Base-by-base conservation (phyloP, 2,113 vertebrate species). In the Tautogolabrus adspersus region DNA sequence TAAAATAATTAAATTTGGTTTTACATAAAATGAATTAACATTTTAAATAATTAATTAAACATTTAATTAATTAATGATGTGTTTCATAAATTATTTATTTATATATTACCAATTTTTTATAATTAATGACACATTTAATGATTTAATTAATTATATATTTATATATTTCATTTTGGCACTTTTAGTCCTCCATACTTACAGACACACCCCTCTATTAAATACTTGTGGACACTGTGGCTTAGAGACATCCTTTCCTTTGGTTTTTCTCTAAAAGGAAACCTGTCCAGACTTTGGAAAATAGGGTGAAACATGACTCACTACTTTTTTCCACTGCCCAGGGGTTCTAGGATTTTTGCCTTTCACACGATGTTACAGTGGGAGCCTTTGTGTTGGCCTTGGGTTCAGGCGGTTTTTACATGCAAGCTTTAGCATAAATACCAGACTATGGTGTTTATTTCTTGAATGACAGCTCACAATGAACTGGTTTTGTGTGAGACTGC, bases 231-330 rank as follows among this genome's bases (percentile, higher is more conserved):
- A 47, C 67, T 85, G 87, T 66, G 90, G 83, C 72, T 71, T 69
- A 51, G 65, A 86, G 66, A 83, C 83, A 84, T 84, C 67, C 79
- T 80, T 81, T 79, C 75, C 73, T 75, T 72, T 82, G 77, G 84
- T 78, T 69, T 85, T 77, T 47, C 71, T 80, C 75, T 73, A 75
- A 81, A 86, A 84, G 83, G 73, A 87, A 91, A 91, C 90, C 88
- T 90, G 89, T 78, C 74, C 84, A 87, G 77, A 77, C 51, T n/a
- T 21, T 77, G 82, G 82, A 84, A 89, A 72, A 79, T 81, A 64
- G 58, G 81, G 81, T 87, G 88, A 85, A 91, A 87, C 71, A 87
- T 89, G 90, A 92, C 81, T 88, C 88, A 90, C 78, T 49, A 62
- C 65, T 85, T 91, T 42, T 88, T 90, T 90, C 88, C 90, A 90